Evolutionary conservation across 2,888 invertebrate species (phyloP), one percentile per base, ranked within the genome.

Genomic region (Leptinotarsa haldemani): DNA sequence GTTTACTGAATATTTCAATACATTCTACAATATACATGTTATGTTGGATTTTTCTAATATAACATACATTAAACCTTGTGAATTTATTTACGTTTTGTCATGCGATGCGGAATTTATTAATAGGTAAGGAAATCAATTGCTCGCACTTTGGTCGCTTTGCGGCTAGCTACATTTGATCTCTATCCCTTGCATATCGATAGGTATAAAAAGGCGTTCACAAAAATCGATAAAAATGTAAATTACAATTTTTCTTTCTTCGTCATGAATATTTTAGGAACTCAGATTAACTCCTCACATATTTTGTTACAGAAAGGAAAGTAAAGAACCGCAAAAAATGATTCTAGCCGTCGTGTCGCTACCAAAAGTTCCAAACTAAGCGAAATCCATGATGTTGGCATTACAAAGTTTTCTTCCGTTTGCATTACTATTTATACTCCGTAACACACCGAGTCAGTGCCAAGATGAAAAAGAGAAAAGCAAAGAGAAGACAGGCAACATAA

Each of bases 381-480:
- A 56, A 64, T 56, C 72, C 67, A 69, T 70, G 47, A 78, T 78
- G 78, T 64, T 50, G 58, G 66, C 71, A 52, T 68, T 72, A 56
- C 74, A 69, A 66, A 68, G 71, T 71, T 80, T 78, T 77, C 74
- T 77, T 77, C 78, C 79, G 74, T 78, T 81, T 73, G 74, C 76
- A 73, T 67, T 80, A 52, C 80, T 81, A 80, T 78, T 80, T 74
- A 79, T 80, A 80, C 74, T 79, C 30, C 75, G 73, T 66, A 74
- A 77, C 40, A 73, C 64, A 70, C 61, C 74, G 72, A 76, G 75
- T 30, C 73, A 67, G 70, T 79, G 80, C 77, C 78, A 78, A 78
- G 71, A 78, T 77, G 74, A 70, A 71, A 66, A 72, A 30, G 73
- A 76, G 69, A 70, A 75, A 74, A 58, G 69, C 69, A 73, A 48